Evolutionary conservation across 2,888 invertebrate species (phyloP).

Genomic region (Cantharis rufa): DNA sequence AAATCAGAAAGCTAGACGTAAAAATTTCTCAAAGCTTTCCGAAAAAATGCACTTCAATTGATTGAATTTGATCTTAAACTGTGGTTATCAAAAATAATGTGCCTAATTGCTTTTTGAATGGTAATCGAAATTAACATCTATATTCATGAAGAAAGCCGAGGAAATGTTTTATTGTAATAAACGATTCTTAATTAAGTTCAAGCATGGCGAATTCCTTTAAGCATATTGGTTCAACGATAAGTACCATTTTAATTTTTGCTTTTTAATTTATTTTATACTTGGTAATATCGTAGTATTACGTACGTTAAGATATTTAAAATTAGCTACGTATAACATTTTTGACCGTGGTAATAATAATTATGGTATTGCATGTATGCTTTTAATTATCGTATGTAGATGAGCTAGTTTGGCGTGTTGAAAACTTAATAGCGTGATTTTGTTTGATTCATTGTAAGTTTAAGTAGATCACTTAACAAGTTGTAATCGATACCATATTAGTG

Average conservation of each 20-base stretch:
- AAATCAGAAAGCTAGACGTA: neutral
- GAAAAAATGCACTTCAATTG: neutral
- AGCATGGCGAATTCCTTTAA: neutral
- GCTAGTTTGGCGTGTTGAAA: neutral
- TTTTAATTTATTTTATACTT: neutral
- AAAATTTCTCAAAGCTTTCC: neutral
- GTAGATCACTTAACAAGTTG: neutral
- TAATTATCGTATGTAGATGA: neutral
- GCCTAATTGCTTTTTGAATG: neutral
- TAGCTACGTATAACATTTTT: neutral
- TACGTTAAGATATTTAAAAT: neutral
- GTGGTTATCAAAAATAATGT: neutral
- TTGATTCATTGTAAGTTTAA: neutral
- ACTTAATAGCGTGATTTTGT: neutral
- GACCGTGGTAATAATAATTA: neutral
- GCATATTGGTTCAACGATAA: neutral
- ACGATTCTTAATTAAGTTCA: neutral
- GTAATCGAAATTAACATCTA: neutral
- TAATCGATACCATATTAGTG: neutral
- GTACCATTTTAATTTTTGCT: neutral
- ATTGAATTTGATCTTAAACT: neutral
- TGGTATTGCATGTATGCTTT: neutral
- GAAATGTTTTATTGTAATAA: neutral
- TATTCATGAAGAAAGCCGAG: neutral
- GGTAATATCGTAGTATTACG: neutral